Evolutionary conservation across 53 echinoderm and acorn worm species (phyloP), one percentile per base, ranked within the genome.

Genomic region (Echinometra lucunter): DNA sequence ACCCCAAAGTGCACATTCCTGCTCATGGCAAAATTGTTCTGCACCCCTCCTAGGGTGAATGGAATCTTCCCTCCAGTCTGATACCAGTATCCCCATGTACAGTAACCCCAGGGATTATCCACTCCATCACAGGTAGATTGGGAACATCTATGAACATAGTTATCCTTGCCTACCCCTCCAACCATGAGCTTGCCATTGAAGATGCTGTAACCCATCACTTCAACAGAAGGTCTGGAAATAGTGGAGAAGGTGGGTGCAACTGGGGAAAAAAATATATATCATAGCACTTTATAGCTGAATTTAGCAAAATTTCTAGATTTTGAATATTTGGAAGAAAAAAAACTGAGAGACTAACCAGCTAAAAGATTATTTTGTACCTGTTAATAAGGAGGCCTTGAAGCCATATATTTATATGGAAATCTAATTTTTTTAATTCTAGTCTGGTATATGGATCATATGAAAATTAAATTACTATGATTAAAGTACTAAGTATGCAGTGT

Each of bases 41-140:
- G 57, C 78, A 28, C 45, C 80, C 47, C 45, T 45, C 58, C 81
- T 25, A 37, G 25, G 35, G 74, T 89, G 32, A 91, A 94, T 60
- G 96, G 96, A 56, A 95, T 56, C 55, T 66, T 83, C 42, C 91
- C 94, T 10, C 85, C 87, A 70, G 94, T 87, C 38, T 85, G 90
- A 53, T 91, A 75, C 97, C 97, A 97, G 45, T 69, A 37, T 11
- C 97, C 96, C 97, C 97, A 97, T 40, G 97, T 97, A 69, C 97
- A 97, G 78, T 95, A 97, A 37, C 97, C 96, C 97, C 97, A 97
- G 53, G 96, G 96, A 91, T 97, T 95, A 93, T 96, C 96, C 75
- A 97, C 95, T 42, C 28, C 42, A 72, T 97, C 97, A 72, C 97
- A 97, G 27, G 97, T 97, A 49, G 96, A 95, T 94, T 97, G 97